A percentile compares a stretch with the other conserved stretches of the same genome.
phyloP scores from a whole-genome alignment of 1,140 invertebrate species.

The Sitophilus oryzae region DNA sequence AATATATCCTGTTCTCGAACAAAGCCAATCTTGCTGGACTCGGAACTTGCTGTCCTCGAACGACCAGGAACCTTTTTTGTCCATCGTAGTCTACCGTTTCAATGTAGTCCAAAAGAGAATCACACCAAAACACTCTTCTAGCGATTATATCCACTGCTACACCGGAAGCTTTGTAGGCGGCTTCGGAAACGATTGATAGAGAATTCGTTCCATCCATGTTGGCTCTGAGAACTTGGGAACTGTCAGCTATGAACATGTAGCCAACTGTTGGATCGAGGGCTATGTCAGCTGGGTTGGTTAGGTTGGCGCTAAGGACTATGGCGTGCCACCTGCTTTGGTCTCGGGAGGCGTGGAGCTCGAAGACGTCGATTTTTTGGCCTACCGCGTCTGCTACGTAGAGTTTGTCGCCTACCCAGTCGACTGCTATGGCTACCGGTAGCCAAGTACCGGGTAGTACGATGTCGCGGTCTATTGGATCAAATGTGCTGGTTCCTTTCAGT shows the following conservation, averaged over 20 bases:
- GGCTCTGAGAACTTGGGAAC: conserved; percentile 78
- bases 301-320: conserved; percentile 84
- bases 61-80: conserved; percentile 65
- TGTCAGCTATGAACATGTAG: conserved; percentile 91
- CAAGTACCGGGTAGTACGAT: conserved; percentile 74
- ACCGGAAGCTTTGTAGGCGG: conserved; percentile 84
- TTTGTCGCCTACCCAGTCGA: conserved; percentile 97
- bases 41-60: conserved; percentile 79
- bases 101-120: conserved; percentile 93
- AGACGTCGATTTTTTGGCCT: conserved; percentile 90
- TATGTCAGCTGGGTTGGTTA: conserved; percentile 86
- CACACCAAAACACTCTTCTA: conserved; percentile 91
- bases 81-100: conserved; percentile 96
- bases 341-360: conserved; percentile 62
- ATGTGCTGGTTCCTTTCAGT: conserved; percentile 45
- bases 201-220: conserved; percentile 88
- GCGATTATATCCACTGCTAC: conserved; percentile 81
- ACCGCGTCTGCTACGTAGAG: conserved; percentile 91
- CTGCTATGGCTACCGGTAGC: conserved; percentile 82
- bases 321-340: conserved; percentile 66
- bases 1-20: conserved; percentile 89
- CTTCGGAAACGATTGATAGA: conserved; percentile 78
- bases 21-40: conserved; percentile 77
- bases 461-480: conserved; percentile 52
- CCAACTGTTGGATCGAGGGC: conserved; percentile 86